Conservation (phyloP, 2,888 invertebrate genomes). For the Drosophila mercatorum region DNA sequence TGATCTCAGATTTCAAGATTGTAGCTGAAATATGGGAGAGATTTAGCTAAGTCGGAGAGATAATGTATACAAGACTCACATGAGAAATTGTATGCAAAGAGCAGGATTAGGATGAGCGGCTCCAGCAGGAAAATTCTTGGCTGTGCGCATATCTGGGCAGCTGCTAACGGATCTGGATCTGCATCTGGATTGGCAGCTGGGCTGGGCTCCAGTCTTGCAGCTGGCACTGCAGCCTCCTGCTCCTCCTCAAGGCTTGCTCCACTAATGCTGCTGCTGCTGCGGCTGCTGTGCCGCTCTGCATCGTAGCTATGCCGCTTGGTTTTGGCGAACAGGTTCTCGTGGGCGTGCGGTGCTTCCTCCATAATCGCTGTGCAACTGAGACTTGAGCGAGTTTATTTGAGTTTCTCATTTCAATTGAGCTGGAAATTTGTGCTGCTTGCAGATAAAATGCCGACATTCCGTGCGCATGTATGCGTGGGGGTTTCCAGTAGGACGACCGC, state of each 20-base stretch:
- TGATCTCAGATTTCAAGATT: conserved; percentile 88
- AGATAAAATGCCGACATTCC: conserved; percentile 55
- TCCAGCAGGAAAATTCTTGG: conserved; percentile 68
- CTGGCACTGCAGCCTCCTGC: conserved; percentile 5
- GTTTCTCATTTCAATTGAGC: conserved; percentile 12
- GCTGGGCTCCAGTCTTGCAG: background rate
- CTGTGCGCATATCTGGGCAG: conserved; percentile 1
- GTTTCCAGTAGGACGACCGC: conserved; percentile 33
- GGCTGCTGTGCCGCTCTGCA: conserved; percentile 3
- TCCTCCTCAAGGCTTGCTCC: conserved; percentile 9
- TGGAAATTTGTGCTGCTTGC: conserved; percentile 16
- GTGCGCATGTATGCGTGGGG: conserved; percentile 32
- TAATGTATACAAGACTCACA: conserved; percentile 55
- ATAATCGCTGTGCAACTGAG: conserved; percentile 50
- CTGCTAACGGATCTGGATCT: background rate
- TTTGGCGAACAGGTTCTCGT: conserved; percentile 57
- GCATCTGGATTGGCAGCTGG: background rate
- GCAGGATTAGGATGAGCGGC: conserved; percentile 75
- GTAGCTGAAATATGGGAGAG: conserved; percentile 65
- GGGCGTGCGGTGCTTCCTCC: conserved; percentile 66
- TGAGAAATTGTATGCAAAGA: conserved; percentile 82
- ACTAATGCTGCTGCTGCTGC: conserved; percentile 34
- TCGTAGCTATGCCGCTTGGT: conserved; percentile 2
- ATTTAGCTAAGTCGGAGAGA: background rate
- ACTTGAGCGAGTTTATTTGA: conserved; percentile 8